These are phyloP conservation scores for Lepilemur ruficaudatus DNA, from an alignment of 2,797 vertebrate species.

Conservation along the genomic window DNA sequence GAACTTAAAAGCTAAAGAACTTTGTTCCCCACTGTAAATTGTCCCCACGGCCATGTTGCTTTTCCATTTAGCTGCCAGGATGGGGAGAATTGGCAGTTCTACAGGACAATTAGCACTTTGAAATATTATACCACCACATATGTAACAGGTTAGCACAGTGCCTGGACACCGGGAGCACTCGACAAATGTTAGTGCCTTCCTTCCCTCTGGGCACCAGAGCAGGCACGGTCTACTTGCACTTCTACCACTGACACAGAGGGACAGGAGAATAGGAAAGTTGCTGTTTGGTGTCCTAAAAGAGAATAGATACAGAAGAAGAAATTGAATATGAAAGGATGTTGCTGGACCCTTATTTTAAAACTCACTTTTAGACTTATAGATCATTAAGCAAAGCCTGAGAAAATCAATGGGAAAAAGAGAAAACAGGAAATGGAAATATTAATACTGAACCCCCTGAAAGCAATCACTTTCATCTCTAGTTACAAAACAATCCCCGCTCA, in stretches of 20 bases:
- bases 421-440: background rate
- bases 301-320: background rate
- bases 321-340: background rate
- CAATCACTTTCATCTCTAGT: background rate
- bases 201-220: background rate
- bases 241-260: background rate
- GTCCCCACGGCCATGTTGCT: slow-evolving; percentile 60
- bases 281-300: background rate
- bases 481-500: background rate
- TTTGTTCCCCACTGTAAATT: slow-evolving; percentile 73
- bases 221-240: background rate
- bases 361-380: background rate
- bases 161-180: background rate
- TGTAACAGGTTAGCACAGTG: slow-evolving; percentile 76
- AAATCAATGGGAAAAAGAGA: background rate
- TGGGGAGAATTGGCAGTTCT: slow-evolving; percentile 69
- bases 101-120: slow-evolving; percentile 76
- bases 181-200: background rate
- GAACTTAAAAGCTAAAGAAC: slow-evolving; percentile 74
- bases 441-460: background rate
- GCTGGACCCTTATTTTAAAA: background rate
- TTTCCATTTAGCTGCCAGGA: slow-evolving; percentile 73
- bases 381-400: background rate
- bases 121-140: slow-evolving; percentile 75
- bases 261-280: background rate